These are phyloP conservation scores for Rhinichthys klamathensis DNA, from an alignment of 2,113 vertebrate species.

Conservation along the genomic window DNA sequence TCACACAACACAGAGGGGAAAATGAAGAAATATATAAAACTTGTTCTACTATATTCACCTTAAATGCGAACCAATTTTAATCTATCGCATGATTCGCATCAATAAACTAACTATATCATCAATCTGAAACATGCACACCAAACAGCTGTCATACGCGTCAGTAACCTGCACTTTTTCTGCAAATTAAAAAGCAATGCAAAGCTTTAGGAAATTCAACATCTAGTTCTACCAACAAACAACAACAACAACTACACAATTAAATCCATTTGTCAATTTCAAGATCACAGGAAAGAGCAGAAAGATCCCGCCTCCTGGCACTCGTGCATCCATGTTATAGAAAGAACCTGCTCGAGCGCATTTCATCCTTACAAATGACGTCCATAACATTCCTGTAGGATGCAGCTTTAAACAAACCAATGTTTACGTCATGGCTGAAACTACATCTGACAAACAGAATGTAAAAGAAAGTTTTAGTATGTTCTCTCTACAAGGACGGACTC, in stretches of 20 bases:
- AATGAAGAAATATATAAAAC: neutral
- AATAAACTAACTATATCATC: neutral
- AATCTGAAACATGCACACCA: neutral
- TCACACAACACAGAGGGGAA: neutral
- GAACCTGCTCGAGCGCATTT: conserved; percentile 33
- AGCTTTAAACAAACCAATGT: neutral
- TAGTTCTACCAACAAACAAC: neutral
- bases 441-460: neutral
- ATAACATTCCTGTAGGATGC: neutral
- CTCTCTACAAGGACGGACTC: neutral
- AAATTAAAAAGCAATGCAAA: neutral
- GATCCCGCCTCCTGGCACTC: neutral
- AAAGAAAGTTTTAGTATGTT: neutral
- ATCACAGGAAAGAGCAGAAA: neutral
- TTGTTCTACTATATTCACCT: neutral
- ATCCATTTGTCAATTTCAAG: neutral
- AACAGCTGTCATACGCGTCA: neutral
- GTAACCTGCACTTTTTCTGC: neutral
- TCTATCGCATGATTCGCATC: neutral
- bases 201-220: neutral
- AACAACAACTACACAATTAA: neutral
- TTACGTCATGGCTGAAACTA: conserved; percentile 12
- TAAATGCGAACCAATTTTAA: neutral
- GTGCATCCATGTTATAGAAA: conserved; percentile 1
- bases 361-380: conserved; percentile 2